These are phyloP conservation scores for Sycophila texana DNA, from an alignment of 2,888 invertebrate genomes.

Conservation along the genomic window DNA sequence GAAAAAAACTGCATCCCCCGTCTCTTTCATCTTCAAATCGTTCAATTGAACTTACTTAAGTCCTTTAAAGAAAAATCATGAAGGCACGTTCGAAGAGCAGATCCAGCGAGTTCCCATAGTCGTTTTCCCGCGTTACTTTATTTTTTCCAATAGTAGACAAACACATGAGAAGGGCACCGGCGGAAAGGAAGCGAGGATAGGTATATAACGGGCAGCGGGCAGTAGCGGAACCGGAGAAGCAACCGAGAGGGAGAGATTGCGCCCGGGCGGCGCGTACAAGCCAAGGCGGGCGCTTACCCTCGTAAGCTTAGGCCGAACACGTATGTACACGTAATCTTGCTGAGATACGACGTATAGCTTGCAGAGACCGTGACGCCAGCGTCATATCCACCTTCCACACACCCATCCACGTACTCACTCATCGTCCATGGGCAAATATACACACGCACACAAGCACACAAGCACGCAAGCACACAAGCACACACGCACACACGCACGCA, in stretches of 20 bases:
- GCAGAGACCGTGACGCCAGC: background rate
- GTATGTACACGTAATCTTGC: constrained; percentile 60
- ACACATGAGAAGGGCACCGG: background rate
- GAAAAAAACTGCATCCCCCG: no score
- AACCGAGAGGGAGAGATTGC: constrained; percentile 26
- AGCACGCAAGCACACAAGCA: background rate
- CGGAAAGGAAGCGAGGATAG: background rate
- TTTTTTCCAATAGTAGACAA: background rate
- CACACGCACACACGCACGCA: background rate
- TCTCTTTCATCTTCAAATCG: no score
- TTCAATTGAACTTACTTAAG: no score
- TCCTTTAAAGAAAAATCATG: no score
- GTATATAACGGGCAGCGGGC: background rate
- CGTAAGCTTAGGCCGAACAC: constrained; percentile 60
- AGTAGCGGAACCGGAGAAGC: background rate
- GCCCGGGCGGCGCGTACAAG: constrained; percentile 11
- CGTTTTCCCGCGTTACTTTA: background rate
- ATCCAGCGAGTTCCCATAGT: no score
- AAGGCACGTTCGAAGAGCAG: no score
- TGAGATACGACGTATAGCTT: constrained; percentile 58
- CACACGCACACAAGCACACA: background rate
- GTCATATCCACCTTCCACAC: background rate
- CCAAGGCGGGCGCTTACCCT: constrained; percentile 58
- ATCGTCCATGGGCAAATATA: background rate
- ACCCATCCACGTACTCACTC: background rate